Evolutionary conservation across 2,888 invertebrate species (phyloP), one percentile per base, ranked within the genome.

Genomic region (Epicampocera succincta): DNA sequence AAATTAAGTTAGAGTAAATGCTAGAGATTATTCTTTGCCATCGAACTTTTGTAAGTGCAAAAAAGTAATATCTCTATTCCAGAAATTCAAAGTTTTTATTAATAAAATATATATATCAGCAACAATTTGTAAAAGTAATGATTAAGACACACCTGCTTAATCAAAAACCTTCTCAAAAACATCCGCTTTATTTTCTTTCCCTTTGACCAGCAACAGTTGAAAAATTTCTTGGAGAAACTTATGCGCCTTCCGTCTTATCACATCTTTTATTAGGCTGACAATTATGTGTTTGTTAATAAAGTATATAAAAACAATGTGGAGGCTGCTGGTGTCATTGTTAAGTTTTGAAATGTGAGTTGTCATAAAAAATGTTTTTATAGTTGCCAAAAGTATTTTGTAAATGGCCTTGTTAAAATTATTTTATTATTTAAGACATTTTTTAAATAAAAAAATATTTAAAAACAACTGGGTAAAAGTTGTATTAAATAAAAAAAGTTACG

Each of bases 141-240:
- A n/a, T 25, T 25, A 25, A 25, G 25, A 25, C 25, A 25, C 2
- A 25, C 25, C 3, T 5, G 2, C 25, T 25, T 25, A 25, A 25
- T 5, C 5, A 25, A 25, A 25, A 25, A 5, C 25, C 5, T 25
- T 25, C 25, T 25, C 25, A 4, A 33, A 9, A 9, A 33, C 33
- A 29, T 29, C 3, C 29, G 29, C 6, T 29, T 29, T 29, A 6
- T 29, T 3, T 29, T 29, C 29, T 29, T 33, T 9, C 8, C 33
- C 33, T 9, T 33, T 9, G 8, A 9, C 33, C 9, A 33, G 17
- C 46, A 46, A 46, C 17, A 15, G 46, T 46, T 46, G 5, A n/a
- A 69, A 69, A 69, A 77, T 69, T 50, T 69, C 46, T 69, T 63
- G 63, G 54, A 63, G 40, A 48, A 69, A 46, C n/a, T 19, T 46